Conservation (phyloP, 2,113 vertebrate genomes). For the Myotis yumanensis region DNA sequence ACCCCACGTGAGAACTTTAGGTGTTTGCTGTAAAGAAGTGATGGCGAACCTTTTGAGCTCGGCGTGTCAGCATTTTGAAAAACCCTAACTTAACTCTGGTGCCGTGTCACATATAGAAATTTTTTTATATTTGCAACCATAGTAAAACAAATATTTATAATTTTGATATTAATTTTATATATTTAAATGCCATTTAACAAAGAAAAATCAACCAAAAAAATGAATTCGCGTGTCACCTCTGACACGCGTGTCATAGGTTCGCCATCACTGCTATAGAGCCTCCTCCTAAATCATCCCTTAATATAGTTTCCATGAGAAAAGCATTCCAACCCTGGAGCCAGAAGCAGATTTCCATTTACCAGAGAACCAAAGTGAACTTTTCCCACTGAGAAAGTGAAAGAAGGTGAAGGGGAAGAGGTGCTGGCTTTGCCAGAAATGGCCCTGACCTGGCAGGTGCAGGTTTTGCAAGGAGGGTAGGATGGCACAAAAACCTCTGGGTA, state of each 20-base stretch:
- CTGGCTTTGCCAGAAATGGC: not conserved
- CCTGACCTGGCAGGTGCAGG: not conserved
- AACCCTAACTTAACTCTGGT: no score
- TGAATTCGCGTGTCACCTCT: no score
- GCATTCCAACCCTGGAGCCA: not conserved
- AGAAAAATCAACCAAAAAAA: no score
- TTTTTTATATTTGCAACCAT: no score
- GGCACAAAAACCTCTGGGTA: not conserved
- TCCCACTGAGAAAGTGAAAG: not conserved
- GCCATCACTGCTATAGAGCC: no score
- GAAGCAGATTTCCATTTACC: not conserved
- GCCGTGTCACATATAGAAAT: no score
- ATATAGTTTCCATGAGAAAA: slow-evolving; percentile 54
- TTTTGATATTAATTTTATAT: no score
- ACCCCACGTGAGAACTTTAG: not conserved
- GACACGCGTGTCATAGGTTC: no score
- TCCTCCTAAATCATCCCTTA: slow-evolving; percentile 38
- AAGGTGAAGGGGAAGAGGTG: not conserved
- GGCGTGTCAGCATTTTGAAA: no score
- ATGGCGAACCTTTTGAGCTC: no score
- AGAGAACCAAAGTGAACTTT: not conserved
- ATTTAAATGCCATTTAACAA: no score
- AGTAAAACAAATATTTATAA: no score
- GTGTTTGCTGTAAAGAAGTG: not conserved
- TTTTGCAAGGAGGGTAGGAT: not conserved